Base-by-base conservation (phyloP, 1,140 invertebrate genomes). In the Caenorhabditis remanei region DNA sequence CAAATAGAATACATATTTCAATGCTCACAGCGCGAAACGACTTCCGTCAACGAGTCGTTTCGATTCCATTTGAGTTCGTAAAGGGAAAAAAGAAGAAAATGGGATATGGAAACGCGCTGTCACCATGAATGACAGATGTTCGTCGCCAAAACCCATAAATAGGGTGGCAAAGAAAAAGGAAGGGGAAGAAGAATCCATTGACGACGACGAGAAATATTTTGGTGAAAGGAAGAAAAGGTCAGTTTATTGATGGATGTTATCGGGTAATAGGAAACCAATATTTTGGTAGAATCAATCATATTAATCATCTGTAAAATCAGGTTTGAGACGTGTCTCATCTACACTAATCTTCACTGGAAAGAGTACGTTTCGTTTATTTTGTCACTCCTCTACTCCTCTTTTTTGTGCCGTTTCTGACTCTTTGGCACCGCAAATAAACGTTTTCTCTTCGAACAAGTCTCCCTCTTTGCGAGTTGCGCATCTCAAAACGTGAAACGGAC, bases 341-440 rank as follows among this genome's bases (percentile, higher is more conserved):
- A 32, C n/a, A n/a, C 32, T 32, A 32, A 32, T 32, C 32, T 32
- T 32, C 32, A 32, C 32, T 32, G 32, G 32, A 32, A 2, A 2
- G 71, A 79, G 21, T 53, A n/a, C 11, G 46, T 79, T 50, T 24
- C 14, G n/a, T 53, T 79, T 79, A 24, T 53, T 50, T 79, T 79
- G 16, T 79, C 43, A 50, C 40, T 1, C 40, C 63, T 41, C 63
- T 40, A 5, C 19, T 41, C n/a, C 32, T 41, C 32, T 32, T n/a
- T 67, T 24, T 46, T 21, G 19, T 32, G 43, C n/a, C 14, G 4
- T 79, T 46, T 79, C 21, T 48, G 7, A 32, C 21, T 11, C 11
- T 48, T 79, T 79, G 46, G 46, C 71, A 79, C 71, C 71, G 46
- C 71, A 79, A 79, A 79, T 79, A 79, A 79, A 79, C 71, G 46